phyloP scores from a whole-genome alignment of 2,113 vertebrate genomes.

The Pterocles gutturalis region DNA sequence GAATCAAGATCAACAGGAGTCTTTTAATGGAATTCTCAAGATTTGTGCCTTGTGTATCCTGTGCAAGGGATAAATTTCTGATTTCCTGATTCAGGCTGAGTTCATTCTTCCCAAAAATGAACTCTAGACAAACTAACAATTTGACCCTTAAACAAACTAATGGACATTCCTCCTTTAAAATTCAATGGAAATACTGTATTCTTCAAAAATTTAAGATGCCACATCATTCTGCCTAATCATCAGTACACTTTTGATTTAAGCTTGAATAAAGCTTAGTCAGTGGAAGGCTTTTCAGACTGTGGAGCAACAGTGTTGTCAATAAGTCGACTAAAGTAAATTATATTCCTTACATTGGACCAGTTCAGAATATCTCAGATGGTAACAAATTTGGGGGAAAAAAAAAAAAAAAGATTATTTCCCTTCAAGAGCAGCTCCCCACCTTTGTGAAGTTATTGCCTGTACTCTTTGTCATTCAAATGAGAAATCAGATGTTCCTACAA shows the following conservation, averaged over 20 bases:
- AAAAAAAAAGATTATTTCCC: neutral
- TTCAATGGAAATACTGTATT: neutral
- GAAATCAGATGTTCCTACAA: neutral
- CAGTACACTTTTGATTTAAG: neutral
- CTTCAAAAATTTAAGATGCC: neutral
- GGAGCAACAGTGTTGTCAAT: neutral
- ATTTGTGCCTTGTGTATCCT: neutral
- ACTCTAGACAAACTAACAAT: neutral
- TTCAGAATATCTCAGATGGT: neutral
- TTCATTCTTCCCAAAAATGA: neutral
- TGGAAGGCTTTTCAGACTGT: neutral
- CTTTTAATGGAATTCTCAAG: neutral
- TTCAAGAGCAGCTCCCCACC: neutral
- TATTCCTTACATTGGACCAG: neutral
- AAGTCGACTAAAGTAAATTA: neutral
- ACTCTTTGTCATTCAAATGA: neutral
- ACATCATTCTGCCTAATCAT: neutral
- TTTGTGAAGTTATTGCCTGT: neutral
- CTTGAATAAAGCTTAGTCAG: neutral
- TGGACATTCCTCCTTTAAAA: neutral
- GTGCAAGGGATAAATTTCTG: neutral
- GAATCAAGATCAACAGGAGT: neutral
- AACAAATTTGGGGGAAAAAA: neutral
- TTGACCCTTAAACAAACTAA: neutral
- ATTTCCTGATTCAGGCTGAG: neutral